These are phyloP conservation scores for Poecilia latipinna DNA, from an alignment of 2,113 vertebrate species.

Conservation along the genomic window DNA sequence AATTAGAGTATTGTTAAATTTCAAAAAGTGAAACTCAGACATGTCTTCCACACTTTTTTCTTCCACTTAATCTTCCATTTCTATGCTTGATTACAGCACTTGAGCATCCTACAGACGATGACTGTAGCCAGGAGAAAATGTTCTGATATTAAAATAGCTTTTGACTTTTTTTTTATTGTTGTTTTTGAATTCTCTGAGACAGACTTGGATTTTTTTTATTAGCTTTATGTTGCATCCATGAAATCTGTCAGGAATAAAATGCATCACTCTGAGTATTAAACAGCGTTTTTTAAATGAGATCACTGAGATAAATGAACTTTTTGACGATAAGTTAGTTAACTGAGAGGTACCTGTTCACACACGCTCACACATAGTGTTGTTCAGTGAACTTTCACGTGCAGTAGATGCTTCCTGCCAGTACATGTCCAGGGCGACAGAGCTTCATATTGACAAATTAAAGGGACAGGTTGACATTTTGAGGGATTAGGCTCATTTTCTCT, in stretches of 20 bases:
- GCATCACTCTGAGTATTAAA: neutral
- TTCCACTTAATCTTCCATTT: neutral
- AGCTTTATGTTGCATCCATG: neutral
- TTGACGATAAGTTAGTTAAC: neutral
- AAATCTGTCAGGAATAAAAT: no score
- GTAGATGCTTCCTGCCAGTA: constrained; percentile 24
- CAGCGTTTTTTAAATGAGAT: neutral
- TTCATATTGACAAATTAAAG: neutral
- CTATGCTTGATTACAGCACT: no score
- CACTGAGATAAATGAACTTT: neutral
- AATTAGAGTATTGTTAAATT: neutral
- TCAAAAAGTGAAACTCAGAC: neutral
- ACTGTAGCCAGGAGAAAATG: neutral
- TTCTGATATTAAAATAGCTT: neutral
- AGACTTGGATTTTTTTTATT: neutral
- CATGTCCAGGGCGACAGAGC: neutral
- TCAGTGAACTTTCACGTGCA: constrained; percentile 37
- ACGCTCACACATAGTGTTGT: constrained; percentile 35
- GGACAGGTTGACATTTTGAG: constrained; percentile 16
- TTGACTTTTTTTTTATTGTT: no score
- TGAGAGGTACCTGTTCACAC: neutral
- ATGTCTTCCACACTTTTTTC: neutral
- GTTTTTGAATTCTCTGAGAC: neutral
- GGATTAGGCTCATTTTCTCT: neutral
- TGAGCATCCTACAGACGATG: neutral